Conservation (phyloP, 2,797 vertebrate species). For the Anas flavirostris region DNA sequence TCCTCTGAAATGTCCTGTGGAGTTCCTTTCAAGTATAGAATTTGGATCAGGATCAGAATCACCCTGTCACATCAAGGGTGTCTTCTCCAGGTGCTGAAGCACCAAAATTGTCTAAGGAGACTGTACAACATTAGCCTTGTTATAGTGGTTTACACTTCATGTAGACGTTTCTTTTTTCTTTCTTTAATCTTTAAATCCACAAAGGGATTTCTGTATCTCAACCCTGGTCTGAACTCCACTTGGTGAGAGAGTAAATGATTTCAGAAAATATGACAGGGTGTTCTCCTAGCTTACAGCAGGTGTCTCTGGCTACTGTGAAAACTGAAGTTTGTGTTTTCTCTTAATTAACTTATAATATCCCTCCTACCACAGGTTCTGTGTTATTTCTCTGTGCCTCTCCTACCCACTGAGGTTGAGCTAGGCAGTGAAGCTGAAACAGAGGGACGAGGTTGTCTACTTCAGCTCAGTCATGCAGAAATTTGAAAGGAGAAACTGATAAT, state of each 20-base stretch:
- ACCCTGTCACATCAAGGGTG: not conserved
- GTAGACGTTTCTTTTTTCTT: not conserved
- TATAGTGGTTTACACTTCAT: not conserved
- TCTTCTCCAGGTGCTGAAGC: not conserved
- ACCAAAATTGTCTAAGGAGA: not conserved
- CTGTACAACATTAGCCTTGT: not conserved
- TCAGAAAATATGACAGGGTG: not conserved
- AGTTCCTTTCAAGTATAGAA: not conserved
- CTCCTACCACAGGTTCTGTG: not conserved
- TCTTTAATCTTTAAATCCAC: not conserved
- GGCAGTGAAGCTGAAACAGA: not conserved
- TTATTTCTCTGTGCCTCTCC: not conserved
- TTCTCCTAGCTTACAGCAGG: not conserved
- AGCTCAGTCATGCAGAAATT: not conserved
- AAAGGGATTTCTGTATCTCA: not conserved
- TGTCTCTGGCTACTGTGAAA: not conserved
- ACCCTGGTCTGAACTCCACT: not conserved
- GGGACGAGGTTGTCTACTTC: not conserved
- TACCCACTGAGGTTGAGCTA: not conserved
- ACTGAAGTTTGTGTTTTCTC: not conserved
- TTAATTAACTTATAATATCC: not conserved
- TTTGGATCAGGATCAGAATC: not conserved
- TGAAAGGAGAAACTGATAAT: not conserved
- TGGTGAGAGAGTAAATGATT: not conserved
- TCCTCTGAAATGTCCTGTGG: not conserved